Evolutionary conservation across 2,888 invertebrate species (phyloP), one percentile per base, ranked within the genome.

Genomic region (Folsomia candida): DNA sequence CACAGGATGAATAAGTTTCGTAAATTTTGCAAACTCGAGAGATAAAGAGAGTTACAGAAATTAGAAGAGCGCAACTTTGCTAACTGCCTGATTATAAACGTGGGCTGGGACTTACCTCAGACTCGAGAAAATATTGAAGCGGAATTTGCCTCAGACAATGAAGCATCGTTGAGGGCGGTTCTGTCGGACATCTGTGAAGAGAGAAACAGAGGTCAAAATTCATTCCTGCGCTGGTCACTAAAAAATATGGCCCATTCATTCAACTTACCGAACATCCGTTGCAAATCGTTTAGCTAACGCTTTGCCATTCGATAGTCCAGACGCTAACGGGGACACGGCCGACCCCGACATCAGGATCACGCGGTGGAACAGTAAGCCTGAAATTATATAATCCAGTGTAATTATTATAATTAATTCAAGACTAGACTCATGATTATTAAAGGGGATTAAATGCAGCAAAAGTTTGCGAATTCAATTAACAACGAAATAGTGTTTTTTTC

Each of bases 281-380:
- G 78, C 77, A 69, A 79, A 79, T 70, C 72, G 70, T 67, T 76
- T 78, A n/a, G 79, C 79, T 67, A 79, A 67, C 88, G 74, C 84
- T 82, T 75, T 76, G 22, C 79, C 79, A 68, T 77, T 78, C 51
- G 76, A 71, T 57, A 79, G 71, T 28, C 77, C 76, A 24, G 74
- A 68, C 66, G 70, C 72, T 64, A 74, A 51, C 3, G 91, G 90
- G 81, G 90, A 89, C 65, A 92, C 84, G 28, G 91, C 91, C 1
- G 91, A 90, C 1, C 93, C 92, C 80, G 91, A 91, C 80, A 91
- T 86, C 79, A 92, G 84, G 67, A 91, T 86, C 73, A 89, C 90
- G 58, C 92, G 87, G 51, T 89, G 88, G 81, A 91, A 89, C 69
- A 92, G 85, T 26, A 77, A 68, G 29, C 79, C 79, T 79, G 70